Evolutionary conservation across 2,113 vertebrate genomes (phyloP).

Genomic region (Dinomys branickii): DNA sequence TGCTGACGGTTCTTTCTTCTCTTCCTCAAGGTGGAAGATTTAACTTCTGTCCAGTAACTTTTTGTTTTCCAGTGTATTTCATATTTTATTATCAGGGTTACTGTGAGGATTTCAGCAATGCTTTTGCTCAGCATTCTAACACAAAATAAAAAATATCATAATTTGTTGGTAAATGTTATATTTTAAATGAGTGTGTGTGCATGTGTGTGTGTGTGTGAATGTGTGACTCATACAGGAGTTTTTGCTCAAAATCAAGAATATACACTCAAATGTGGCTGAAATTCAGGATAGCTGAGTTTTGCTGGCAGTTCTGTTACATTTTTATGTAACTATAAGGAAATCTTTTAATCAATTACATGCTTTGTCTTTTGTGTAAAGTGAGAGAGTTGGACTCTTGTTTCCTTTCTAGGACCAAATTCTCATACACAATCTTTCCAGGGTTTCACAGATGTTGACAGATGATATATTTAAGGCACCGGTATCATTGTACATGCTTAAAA

Average conservation of each 20-base stretch:
- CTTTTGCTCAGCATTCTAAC: slow-evolving; percentile 2
- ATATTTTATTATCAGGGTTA: not conserved
- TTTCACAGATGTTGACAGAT: not conserved
- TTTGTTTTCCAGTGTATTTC: not conserved
- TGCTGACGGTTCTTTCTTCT: not conserved
- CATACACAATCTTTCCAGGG: not conserved
- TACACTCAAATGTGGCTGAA: not conserved
- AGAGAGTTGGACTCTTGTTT: not conserved
- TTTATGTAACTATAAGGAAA: not conserved
- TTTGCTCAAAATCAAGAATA: not conserved
- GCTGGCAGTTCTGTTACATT: not conserved
- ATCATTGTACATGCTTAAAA: not conserved
- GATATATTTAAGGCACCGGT: not conserved
- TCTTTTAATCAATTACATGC: not conserved
- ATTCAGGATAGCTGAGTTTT: not conserved
- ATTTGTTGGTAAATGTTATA: not conserved
- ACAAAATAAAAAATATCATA: not conserved
- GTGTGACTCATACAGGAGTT: not conserved
- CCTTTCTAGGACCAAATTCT: not conserved
- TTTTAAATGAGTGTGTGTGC: slow-evolving; percentile 6
- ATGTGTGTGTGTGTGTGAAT: not conserved
- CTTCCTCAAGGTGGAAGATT: not conserved
- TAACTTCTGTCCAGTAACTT: not conserved
- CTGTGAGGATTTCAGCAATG: not conserved
- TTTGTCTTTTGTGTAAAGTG: not conserved